A percentile compares a stretch with the other conserved stretches of the same genome.
These are phyloP conservation scores for Bombus impatiens DNA, from an alignment of 1,140 invertebrate genomes.

Conservation along the genomic window DNA sequence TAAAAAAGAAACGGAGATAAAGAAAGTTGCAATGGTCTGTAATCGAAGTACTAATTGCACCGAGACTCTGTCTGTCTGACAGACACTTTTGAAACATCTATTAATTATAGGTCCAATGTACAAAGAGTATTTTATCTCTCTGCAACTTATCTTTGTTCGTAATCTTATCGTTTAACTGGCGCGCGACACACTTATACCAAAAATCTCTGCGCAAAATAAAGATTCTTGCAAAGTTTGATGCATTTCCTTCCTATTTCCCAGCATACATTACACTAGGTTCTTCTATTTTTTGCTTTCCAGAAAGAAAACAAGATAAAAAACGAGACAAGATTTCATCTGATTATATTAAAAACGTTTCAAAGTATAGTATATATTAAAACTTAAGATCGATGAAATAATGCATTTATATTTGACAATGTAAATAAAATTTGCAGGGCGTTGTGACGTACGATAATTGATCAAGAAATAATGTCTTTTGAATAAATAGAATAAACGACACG, in stretches of 20 bases:
- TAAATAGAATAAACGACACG: no score
- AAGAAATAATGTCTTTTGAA: no score
- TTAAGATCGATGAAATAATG: no score
- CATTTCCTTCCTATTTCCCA: constrained; percentile 8
- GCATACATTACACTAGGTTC: no score
- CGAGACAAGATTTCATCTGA: no score
- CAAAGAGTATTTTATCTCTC: constrained; percentile 64
- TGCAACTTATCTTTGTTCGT: constrained; percentile 62
- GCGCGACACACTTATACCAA: constrained; percentile 57
- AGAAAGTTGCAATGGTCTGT: no score
- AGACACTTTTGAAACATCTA: constrained; percentile 48
- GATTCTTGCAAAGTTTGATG: constrained; percentile 25
- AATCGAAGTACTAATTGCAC: constrained; percentile 3
- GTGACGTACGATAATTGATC: no score
- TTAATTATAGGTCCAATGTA: constrained; percentile 64
- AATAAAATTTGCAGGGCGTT: no score
- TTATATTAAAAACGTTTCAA: no score
- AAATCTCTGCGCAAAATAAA: constrained; percentile 36
- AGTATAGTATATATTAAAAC: no score
- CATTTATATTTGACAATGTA: no score
- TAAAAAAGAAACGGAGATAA: not conserved
- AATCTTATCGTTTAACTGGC: constrained; percentile 63
- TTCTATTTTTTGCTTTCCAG: not conserved
- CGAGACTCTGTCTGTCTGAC: not conserved
- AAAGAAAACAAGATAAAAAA: not conserved